phyloP scores from a whole-genome alignment of 1,140 invertebrate species.

The Amphibalanus amphitrite region DNA sequence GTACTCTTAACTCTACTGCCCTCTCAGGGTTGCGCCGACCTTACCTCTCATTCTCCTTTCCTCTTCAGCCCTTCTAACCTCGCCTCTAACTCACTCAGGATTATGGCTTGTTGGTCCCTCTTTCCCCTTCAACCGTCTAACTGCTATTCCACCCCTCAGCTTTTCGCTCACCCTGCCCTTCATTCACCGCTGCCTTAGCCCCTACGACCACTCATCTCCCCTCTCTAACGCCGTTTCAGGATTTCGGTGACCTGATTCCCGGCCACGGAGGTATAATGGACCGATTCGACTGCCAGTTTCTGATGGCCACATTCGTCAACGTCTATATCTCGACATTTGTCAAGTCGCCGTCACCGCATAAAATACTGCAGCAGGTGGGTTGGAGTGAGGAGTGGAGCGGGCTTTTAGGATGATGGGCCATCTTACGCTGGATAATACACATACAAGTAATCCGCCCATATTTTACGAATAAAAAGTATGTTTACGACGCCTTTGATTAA shows the following conservation, averaged over 20 bases:
- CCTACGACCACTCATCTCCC: no score
- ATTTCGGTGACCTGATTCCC: constrained; percentile 76
- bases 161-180: no score
- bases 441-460: background rate
- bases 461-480: background rate
- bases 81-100: no score
- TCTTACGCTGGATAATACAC: background rate
- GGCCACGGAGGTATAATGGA: constrained; percentile 99
- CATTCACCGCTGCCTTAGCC: no score
- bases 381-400: background rate
- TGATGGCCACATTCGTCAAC: constrained; percentile 98
- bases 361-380: constrained; percentile 57
- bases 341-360: constrained; percentile 59
- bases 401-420: background rate
- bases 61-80: no score
- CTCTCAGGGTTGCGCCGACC: no score
- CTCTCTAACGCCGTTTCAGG: constrained; percentile 45
- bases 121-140: no score
- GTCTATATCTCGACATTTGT: constrained; percentile 97
- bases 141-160: no score
- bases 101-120: no score
- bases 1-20: no score
- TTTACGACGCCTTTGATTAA: background rate
- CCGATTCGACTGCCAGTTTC: constrained; percentile 95
- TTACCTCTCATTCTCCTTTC: no score